Percentiles rank a stretch among this genome's conserved stretches.
Conservation (phyloP, 2,797 vertebrate genomes). For the Acipenser ruthenus region DNA sequence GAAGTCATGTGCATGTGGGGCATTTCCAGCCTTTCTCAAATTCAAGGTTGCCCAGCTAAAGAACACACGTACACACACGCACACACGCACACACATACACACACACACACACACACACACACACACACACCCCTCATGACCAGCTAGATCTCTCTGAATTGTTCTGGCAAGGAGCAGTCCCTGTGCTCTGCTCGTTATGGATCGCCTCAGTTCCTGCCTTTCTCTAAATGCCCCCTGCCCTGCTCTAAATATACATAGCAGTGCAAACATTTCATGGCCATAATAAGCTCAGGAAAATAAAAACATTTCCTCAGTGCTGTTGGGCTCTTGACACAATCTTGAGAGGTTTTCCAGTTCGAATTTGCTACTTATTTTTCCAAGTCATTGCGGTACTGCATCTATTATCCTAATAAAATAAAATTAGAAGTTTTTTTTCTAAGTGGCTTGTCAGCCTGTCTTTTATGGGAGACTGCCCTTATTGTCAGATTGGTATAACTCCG, state of each 20-base stretch:
- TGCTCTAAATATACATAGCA: neutral
- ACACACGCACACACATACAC: no score
- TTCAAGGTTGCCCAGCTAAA: no score
- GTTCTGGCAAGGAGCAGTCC: conserved; percentile 28
- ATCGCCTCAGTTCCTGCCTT: neutral
- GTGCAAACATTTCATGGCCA: neutral
- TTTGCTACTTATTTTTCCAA: no score
- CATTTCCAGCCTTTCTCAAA: no score
- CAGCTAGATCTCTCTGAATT: conserved; percentile 7
- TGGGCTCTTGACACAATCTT: no score
- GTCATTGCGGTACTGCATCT: no score
- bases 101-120: no score
- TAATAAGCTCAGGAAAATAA: neutral
- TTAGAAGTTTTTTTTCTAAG: no score
- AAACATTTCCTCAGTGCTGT: neutral
- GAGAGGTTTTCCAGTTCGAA: no score
- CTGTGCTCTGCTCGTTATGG: conserved; percentile 23
- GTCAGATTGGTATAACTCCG: neutral
- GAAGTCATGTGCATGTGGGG: no score
- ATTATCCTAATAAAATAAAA: no score
- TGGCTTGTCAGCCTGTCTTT: neutral
- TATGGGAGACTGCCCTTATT: neutral
- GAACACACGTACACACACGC: no score
- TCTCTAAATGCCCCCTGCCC: neutral
- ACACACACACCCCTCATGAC: neutral